phyloP scores from a whole-genome alignment of 2,888 invertebrate genomes.

The Stegana nigrithorax region DNA sequence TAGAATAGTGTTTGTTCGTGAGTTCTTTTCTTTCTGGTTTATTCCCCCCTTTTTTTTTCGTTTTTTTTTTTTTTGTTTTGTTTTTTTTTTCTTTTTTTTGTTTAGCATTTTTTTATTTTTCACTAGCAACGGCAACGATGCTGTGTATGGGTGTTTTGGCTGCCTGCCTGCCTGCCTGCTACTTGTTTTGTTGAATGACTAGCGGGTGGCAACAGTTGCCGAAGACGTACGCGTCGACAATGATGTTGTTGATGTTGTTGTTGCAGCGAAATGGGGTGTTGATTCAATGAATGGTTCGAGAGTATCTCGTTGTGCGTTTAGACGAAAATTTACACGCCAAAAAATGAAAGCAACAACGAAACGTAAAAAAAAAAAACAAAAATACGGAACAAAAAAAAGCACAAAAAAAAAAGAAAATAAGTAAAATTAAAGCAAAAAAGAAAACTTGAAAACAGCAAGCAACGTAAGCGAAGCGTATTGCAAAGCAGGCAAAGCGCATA shows the following conservation, averaged over 20 bases:
- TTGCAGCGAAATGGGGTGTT: conserved; percentile 58
- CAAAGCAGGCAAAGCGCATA: too few species aligned
- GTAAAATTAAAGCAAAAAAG: too few species aligned
- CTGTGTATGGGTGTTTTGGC: neutral
- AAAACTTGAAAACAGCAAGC: too few species aligned
- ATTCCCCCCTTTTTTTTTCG: too few species aligned
- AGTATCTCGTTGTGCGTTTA: conserved; percentile 48
- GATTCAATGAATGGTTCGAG: conserved; percentile 53
- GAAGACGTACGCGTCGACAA: conserved; percentile 12
- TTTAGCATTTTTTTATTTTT: neutral
- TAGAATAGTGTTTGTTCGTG: conserved; percentile 55
- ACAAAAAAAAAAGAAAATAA: conserved; percentile 10
- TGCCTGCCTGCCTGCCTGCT: too few species aligned
- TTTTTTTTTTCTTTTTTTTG: too few species aligned
- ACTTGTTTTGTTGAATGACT: too few species aligned
- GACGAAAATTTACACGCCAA: conserved; percentile 54
- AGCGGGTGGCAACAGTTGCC: too few species aligned
- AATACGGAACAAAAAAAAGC: neutral
- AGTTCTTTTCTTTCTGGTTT: neutral
- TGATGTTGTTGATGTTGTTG: conserved; percentile 29
- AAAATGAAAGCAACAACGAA: conserved; percentile 22
- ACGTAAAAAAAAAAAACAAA: conserved; percentile 17
- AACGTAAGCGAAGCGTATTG: too few species aligned
- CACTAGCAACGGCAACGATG: too few species aligned
- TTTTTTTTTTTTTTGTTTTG: too few species aligned